These are phyloP conservation scores for Phodopus roborovskii DNA, from an alignment of 2,113 vertebrate species.

Conservation along the genomic window DNA sequence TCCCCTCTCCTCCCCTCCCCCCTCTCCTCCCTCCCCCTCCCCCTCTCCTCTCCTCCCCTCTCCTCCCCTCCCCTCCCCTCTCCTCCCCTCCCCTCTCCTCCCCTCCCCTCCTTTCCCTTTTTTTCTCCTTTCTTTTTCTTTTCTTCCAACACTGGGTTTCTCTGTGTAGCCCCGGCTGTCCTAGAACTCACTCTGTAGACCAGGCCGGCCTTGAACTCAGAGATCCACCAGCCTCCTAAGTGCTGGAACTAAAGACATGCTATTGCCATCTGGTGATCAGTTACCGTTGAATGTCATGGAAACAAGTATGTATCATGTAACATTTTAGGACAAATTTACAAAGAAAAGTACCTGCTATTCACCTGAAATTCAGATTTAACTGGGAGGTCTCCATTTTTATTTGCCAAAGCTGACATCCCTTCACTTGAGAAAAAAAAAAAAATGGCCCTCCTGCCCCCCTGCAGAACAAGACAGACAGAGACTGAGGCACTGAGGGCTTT, in stretches of 20 bases:
- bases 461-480: background rate
- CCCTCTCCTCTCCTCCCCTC: too few relatives aligned
- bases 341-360: background rate
- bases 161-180: background rate
- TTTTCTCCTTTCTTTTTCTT: accelerated
- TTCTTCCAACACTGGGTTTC: background rate
- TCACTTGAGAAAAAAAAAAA: conserved; percentile 23
- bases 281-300: background rate
- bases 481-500: background rate
- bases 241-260: background rate
- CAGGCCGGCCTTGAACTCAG: background rate
- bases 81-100: too few relatives aligned
- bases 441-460: background rate
- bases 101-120: too few relatives aligned
- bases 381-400: background rate
- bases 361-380: conserved; percentile 40
- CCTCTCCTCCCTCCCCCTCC: too few relatives aligned
- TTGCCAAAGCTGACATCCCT: conserved; percentile 3
- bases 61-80: too few relatives aligned
- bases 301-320: background rate
- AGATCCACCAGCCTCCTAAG: background rate
- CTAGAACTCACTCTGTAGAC: background rate
- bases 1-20: too few relatives aligned
- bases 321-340: background rate
- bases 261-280: background rate